Evolutionary conservation across 2,888 invertebrate species (phyloP), one percentile per base, ranked within the genome.

Genomic region (Matsumyia berberina): DNA sequence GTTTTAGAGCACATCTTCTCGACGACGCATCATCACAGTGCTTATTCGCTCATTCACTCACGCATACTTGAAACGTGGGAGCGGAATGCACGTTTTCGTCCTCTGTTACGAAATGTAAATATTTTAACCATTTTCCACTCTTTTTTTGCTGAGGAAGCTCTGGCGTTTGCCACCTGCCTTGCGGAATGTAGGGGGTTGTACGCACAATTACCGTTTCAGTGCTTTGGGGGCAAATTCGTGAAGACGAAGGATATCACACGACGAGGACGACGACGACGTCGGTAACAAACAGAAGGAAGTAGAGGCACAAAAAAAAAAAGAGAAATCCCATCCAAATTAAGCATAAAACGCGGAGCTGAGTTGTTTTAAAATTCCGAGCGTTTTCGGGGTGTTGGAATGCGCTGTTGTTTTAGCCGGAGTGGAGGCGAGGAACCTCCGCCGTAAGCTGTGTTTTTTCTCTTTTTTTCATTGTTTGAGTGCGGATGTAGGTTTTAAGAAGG

Each of bases 131-230:
- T 78, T 79, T 24, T 69, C 49, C 49, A 69, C 62, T 62, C 55
- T 49, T 82, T 55, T 55, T 44, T 57, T 8, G 8, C 49, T n/a
- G n/a, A n/a, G n/a, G n/a, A 53, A 73, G 39, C 35, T 57, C 39
- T 44, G 9, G 33, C 55, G 64, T 7, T 72, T 82, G 72, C 62
- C 44, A 77, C 77, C 70, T 77, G 76, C 35, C 64, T 44, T 29
- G 44, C 12, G 31, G 2, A 7, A 9, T 49, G 42, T 8, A 64
- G 66, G 24, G n/a, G 33, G 19, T 70, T 62, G 66, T 80, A 85
- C 85, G 85, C 85, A 80, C 85, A 85, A 80, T 80, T 85, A 79
- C 80, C 74, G 70, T 57, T 85, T 85, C 70, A 80, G 58, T 58
- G 64, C 69, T 80, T 58, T 58, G 19, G 80, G 83, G 83, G 79